Evolutionary conservation across 2,797 vertebrate genomes (phyloP), one percentile per base, ranked within the genome.

Genomic region (Enteromius fasciolatus): DNA sequence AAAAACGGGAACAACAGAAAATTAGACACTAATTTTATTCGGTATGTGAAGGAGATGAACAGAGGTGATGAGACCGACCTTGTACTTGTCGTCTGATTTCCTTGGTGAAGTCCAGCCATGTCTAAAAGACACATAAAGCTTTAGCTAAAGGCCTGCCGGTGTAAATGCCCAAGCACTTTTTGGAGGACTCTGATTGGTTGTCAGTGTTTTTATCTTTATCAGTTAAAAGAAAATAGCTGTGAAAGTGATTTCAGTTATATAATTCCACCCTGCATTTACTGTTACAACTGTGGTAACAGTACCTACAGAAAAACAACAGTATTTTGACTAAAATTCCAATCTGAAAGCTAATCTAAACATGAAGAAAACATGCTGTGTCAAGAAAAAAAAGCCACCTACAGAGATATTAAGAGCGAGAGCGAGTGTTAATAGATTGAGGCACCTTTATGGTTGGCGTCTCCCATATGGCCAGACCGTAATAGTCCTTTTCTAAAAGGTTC

Each of bases 401-500:
- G 4, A 44, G 14, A 46, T 46, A 61, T 46, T 80, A 46, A n/a
- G 25, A 67, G 31, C 15, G n/a, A 39, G n/a, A 64, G 17, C 20
- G 14, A 48, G 39, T 18, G 57, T 20, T 54, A 41, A 39, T 9
- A 66, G 17, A 67, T 10, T 25, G 11, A 76, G 33, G 59, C 85
- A 98, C 98, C 96, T 97, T 97, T 82, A 94, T 92, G 2, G 88
- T 92, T 33, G 93, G 86, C 0, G 93, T 95, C 86, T 98, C 97
- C 96, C 96, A 98, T 91, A 97, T 90, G 79, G 95, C 95, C 87
- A 99, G 92, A 9, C 96, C 96, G 81, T 98, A 99, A 87, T 99
- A 99, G 91, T 99, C 98, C 88, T 97, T 97, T 92, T 99, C 98
- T 89, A 99, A 91, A 83, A 99, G 95, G 89, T 99, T 99, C 87